These are phyloP conservation scores for Neotoxoptera formosana DNA, from an alignment of 1,140 invertebrate genomes.

Conservation along the genomic window DNA sequence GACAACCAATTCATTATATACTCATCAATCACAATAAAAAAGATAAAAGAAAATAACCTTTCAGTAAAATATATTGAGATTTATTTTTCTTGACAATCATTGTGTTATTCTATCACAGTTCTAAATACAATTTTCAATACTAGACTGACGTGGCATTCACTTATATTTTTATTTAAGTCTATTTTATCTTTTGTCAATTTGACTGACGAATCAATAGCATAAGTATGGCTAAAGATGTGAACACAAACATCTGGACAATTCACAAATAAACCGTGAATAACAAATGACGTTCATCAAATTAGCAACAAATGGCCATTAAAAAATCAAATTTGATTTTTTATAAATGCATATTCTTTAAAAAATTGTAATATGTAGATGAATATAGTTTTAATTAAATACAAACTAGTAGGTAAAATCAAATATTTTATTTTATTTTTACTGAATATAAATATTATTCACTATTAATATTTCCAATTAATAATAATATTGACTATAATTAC, in stretches of 20 bases:
- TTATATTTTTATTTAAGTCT: slow-evolving; percentile 10
- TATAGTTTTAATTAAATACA: no score
- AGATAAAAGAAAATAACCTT: slow-evolving; percentile 2
- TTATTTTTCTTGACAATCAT: slow-evolving; percentile 9
- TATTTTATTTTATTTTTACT: neutral
- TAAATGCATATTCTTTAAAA: no score
- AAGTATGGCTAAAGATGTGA: neutral
- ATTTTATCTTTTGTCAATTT: neutral
- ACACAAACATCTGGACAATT: neutral
- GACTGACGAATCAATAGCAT: neutral
- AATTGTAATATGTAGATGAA: no score
- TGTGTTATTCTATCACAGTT: slow-evolving; percentile 1
- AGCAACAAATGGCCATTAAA: neutral
- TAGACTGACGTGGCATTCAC: neutral
- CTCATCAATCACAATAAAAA: slow-evolving; percentile 1
- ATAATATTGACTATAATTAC: no score
- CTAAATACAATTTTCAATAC: neutral
- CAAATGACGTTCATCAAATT: neutral
- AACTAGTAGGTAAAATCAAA: neutral
- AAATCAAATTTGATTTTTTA: neutral
- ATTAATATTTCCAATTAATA: neutral
- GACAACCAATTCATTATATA: neutral
- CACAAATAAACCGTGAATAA: neutral
- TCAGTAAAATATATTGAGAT: slow-evolving; percentile 2
- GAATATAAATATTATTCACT: neutral